phyloP scores from a whole-genome alignment of 2,113 vertebrate genomes.

The Corythornis cristatus region DNA sequence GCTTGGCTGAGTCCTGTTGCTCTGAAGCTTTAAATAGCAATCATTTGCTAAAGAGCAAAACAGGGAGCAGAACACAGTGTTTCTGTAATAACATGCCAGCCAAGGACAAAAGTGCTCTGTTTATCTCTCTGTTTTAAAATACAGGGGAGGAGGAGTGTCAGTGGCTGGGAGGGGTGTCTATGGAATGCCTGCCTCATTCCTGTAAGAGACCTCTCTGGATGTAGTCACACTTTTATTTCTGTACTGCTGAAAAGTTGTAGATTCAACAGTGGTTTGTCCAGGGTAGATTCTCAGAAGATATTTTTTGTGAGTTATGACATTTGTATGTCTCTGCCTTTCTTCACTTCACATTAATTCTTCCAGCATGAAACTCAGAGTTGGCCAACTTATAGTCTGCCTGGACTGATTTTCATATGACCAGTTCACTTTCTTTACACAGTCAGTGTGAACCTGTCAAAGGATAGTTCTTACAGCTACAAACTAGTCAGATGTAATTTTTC shows the following conservation, averaged over 20 bases:
- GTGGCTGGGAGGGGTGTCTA: neutral
- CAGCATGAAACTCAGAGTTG: neutral
- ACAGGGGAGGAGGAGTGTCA: neutral
- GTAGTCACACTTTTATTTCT: neutral
- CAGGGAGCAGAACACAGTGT: neutral
- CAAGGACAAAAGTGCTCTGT: neutral
- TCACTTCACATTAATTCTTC: neutral
- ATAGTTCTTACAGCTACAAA: neutral
- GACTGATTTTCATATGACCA: neutral
- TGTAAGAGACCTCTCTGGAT: neutral
- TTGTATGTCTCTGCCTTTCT: neutral
- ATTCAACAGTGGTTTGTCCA: neutral
- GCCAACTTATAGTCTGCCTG: neutral
- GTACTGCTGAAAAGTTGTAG: neutral
- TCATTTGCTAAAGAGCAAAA: neutral
- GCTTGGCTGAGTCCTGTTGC: neutral
- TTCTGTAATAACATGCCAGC: neutral
- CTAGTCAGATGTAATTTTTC: neutral
- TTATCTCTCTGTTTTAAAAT: neutral
- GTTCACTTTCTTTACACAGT: neutral
- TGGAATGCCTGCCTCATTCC: neutral
- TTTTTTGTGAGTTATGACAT: neutral
- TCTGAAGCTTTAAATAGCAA: slow-evolving; percentile 22
- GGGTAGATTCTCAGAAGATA: neutral
- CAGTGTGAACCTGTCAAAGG: neutral